Base-by-base conservation (phyloP, 2,797 vertebrate species). In the Notolepis coatsorum region DNA sequence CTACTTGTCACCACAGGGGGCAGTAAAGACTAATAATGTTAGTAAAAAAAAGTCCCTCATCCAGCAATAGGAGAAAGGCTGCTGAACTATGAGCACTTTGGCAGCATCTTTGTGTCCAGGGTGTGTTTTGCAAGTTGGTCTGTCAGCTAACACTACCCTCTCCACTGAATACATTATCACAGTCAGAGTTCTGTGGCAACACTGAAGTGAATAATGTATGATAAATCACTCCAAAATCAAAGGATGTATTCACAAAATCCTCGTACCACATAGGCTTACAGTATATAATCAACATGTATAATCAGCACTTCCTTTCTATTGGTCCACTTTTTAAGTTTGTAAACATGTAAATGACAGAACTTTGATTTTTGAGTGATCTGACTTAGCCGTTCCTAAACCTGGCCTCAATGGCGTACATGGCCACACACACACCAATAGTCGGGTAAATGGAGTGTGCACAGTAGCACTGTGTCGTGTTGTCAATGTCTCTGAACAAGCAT, bases 401-500 rank as follows among this genome's bases (percentile, higher is more conserved):
- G 51, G 57, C 25, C n/a, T 68, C 5, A 28, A 8, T 61, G 30
- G 41, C 23, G 33, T 50, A 33, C 25, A 23, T 7, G 17, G 27
- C 35, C 27, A 30, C 37, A 5, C 50, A 17, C 1, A 50, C 1
- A 38, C 37, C 25, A 54, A 31, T 43, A 35, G 58, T 37, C 13
- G 12, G 10, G 37, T 31, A 23, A 56, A 42, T 61, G 71, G 77
- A 87, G 74, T 80, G 73, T 71, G 68, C 50, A 56, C 21, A 48
- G 41, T 25, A 31, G 41, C 39, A 20, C 37, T 12, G 31, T 8
- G 9, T 49, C 53, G 30, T 42, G n/a, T 21, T 6, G 5, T 18
- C 27, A 13, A 27, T 13, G 31, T 12, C 30, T 31, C 8, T 31
- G 8, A 53, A 50, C 6, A 42, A 39, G 24, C 10, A 2, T 2